phyloP scores from a whole-genome alignment of 2,888 invertebrate species.

The Allophyes oxyacanthae region DNA sequence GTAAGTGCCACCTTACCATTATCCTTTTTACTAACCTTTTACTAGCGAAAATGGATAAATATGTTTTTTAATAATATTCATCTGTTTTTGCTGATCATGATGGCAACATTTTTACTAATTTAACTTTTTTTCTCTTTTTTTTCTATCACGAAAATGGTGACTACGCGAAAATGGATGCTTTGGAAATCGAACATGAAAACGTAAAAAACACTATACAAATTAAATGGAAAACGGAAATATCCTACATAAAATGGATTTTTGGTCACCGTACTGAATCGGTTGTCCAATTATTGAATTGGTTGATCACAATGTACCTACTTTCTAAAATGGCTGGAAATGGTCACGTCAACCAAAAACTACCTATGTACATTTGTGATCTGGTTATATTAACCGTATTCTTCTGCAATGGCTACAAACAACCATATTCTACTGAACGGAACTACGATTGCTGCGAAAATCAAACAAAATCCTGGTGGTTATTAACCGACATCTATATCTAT shows the following conservation, averaged over 20 bases:
- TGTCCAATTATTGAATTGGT: too few species aligned
- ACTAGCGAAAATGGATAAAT: conserved; percentile 36
- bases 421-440: too few species aligned
- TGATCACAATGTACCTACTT: too few species aligned
- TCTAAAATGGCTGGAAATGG: too few species aligned
- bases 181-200: conserved; percentile 28
- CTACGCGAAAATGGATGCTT: conserved; percentile 42
- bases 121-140: conserved; percentile 70
- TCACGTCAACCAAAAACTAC: too few species aligned
- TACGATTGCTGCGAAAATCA: too few species aligned
- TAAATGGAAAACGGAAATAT: conserved; percentile 20
- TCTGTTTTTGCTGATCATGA: conserved; percentile 44
- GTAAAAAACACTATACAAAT: conserved; percentile 40
- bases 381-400: too few species aligned
- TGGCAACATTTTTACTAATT: conserved; percentile 87
- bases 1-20: conserved; percentile 57
- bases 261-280: conserved; percentile 2
- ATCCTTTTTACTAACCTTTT: conserved; percentile 57
- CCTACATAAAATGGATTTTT: conserved; percentile 12
- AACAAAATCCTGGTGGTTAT: too few species aligned
- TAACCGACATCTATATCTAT: too few species aligned
- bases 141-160: conserved; percentile 56
- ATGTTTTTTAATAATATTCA: conserved; percentile 29
- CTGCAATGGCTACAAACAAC: too few species aligned
- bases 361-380: too few species aligned